Conservation (phyloP, 2,888 invertebrate genomes). For the Philonicus albiceps region DNA sequence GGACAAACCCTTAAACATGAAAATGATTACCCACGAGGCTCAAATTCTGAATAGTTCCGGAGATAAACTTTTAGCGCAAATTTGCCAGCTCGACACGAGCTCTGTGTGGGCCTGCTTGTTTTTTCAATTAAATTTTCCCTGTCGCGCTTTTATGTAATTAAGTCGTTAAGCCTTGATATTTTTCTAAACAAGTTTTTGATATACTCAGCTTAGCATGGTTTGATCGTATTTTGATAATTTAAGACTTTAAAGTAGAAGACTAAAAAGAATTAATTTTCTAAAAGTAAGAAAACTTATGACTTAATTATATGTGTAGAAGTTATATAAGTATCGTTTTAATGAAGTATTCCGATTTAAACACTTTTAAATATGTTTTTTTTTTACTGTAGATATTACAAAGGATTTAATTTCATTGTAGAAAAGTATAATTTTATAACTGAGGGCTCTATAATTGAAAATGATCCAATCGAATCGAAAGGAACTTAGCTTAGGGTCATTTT, state of each 20-base stretch:
- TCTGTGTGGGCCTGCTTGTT: neutral
- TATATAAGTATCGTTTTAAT: no score
- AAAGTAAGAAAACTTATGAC: no score
- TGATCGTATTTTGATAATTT: neutral
- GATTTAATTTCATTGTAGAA: no score
- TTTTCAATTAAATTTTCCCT: neutral
- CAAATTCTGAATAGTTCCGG: neutral
- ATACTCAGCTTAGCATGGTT: neutral
- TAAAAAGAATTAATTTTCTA: neutral
- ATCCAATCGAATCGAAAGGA: no score
- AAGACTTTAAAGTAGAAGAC: neutral
- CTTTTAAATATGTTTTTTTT: no score
- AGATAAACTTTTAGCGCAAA: constrained; percentile 3
- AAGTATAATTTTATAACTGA: no score
- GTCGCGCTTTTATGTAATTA: neutral
- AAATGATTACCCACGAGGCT: constrained; percentile 7
- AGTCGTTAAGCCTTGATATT: neutral
- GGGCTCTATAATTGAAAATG: no score
- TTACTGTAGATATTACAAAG: no score
- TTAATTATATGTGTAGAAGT: no score
- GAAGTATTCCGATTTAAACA: no score
- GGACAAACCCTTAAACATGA: neutral
- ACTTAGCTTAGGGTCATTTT: no score
- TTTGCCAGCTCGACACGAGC: neutral
- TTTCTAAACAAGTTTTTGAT: neutral